These are phyloP conservation scores for Sebastes iracundus DNA, from an alignment of 2,797 vertebrate genomes.

Conservation along the genomic window DNA sequence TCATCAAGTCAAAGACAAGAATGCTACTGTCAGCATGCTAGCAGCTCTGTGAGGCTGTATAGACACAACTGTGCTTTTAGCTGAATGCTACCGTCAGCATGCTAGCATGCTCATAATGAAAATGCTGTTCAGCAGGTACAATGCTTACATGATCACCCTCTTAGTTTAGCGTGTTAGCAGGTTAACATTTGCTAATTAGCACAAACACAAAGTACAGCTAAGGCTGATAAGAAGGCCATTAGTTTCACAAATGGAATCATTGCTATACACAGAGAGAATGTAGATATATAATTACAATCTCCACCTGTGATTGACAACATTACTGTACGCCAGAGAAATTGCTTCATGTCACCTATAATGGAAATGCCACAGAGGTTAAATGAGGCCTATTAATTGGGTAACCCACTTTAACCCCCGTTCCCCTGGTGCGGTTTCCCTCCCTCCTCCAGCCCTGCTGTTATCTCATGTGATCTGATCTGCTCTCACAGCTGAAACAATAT, in stretches of 20 bases:
- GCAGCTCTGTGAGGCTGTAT: too few relatives aligned
- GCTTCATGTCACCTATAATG: conserved; percentile 29
- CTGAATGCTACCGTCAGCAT: too few relatives aligned
- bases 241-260: background rate
- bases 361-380: conserved; percentile 52
- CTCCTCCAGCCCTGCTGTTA: background rate
- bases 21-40: background rate
- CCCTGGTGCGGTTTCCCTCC: background rate
- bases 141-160: background rate
- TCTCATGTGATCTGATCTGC: conserved; percentile 23
- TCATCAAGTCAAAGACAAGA: too few relatives aligned
- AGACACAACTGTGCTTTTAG: too few relatives aligned
- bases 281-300: conserved; percentile 7
- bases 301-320: conserved; percentile 25
- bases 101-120: background rate
- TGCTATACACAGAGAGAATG: background rate
- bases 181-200: background rate
- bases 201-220: background rate
- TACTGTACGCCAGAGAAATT: conserved; percentile 15
- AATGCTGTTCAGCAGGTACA: background rate
- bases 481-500: conserved; percentile 43
- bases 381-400: conserved; percentile 34
- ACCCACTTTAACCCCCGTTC: conserved; percentile 31
- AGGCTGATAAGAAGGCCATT: background rate
- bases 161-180: background rate